Percentiles rank a stretch among this genome's conserved stretches.
Evolutionary conservation across 2,113 vertebrate species (phyloP).

Genomic region (Ovis aries): ARS-UI_Ramb_v3.0 NC_056057.1:26798001-26798500

Average conservation of each 20-base stretch:
- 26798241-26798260: background rate
- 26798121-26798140: conserved; percentile 38
- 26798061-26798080: conserved; percentile 55
- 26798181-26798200: background rate
- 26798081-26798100: conserved; percentile 57
- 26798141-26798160: background rate
- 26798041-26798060: background rate
- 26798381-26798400: background rate
- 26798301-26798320: background rate
- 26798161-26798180: background rate
- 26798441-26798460: background rate
- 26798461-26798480: background rate
- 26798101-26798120: conserved; percentile 45
- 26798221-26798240: background rate
- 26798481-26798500: background rate
- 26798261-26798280: background rate
- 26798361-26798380: background rate
- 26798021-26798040: background rate
- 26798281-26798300: background rate
- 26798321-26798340: background rate
- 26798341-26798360: background rate
- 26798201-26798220: background rate
- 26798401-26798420: background rate
- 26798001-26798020: background rate
- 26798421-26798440: background rate